Percentiles rank a stretch among this genome's conserved stretches.
Conservation (phyloP, 1,140 invertebrate species). For the Heliconius melpomene region DNA sequence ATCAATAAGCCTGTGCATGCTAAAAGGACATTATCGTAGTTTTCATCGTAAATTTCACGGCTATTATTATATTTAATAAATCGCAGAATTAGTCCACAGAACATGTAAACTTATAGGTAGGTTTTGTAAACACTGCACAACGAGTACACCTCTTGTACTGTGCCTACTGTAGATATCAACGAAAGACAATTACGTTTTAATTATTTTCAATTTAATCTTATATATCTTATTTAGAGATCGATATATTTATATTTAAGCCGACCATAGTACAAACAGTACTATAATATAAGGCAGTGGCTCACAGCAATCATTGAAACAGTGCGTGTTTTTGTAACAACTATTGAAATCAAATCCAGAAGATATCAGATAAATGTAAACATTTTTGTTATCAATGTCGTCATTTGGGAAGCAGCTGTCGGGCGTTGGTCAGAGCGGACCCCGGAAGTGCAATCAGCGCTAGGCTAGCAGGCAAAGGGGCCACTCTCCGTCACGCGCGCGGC, state of each 20-base stretch:
- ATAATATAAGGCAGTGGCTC: background rate
- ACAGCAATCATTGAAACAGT: background rate
- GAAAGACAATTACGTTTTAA: background rate
- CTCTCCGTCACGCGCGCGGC: constrained; percentile 73
- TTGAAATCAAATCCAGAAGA: background rate
- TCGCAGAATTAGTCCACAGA: background rate
- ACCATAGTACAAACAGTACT: background rate
- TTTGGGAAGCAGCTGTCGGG: background rate
- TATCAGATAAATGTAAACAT: background rate
- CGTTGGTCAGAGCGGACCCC: constrained; percentile 34
- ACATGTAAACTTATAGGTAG: background rate
- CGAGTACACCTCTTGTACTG: background rate
- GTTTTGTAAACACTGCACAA: background rate
- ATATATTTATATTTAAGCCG: background rate
- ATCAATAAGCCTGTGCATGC: constrained; percentile 56
- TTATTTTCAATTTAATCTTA: background rate
- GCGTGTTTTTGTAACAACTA: background rate
- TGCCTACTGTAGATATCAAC: background rate
- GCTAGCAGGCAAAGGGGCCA: constrained; percentile 61
- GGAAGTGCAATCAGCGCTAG: constrained; percentile 52
- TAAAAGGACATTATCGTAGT: constrained; percentile 31
- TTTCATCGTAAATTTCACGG: constrained; percentile 7
- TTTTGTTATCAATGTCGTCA: constrained; percentile 3
- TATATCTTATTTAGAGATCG: background rate
- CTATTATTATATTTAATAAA: background rate